These are phyloP conservation scores for Fratercula arctica DNA, from an alignment of 2,797 vertebrate genomes.

Conservation along the genomic window DNA sequence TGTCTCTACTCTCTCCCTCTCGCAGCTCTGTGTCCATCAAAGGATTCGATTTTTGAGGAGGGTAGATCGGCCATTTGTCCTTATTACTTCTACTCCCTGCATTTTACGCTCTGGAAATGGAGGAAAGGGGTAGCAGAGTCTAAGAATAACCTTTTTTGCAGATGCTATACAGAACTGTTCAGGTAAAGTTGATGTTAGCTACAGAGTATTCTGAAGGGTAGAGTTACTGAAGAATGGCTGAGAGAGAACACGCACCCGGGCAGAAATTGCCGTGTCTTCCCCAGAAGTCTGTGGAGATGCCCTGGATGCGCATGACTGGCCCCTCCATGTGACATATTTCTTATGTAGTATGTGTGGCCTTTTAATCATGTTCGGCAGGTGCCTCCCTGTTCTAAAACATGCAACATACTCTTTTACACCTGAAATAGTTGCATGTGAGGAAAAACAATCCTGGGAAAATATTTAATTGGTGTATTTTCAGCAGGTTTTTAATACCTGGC, in stretches of 20 bases:
- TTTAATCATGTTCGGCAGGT: accelerated
- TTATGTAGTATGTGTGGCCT: background rate
- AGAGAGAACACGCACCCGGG: background rate
- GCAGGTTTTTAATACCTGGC: background rate
- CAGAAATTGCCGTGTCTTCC: background rate
- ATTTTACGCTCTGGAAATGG: background rate
- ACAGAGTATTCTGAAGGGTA: background rate
- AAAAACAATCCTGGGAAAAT: background rate
- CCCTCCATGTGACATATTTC: accelerated
- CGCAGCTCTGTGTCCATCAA: background rate
- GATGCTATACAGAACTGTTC: background rate
- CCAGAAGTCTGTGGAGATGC: background rate
- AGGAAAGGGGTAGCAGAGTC: background rate
- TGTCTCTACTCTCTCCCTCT: background rate
- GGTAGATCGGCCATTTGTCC: background rate
- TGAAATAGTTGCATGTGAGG: background rate
- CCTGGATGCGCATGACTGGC: background rate
- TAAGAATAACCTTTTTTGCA: background rate
- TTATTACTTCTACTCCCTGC: background rate
- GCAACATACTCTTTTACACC: background rate
- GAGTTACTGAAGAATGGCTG: background rate
- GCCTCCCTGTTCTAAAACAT: background rate
- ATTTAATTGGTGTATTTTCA: background rate
- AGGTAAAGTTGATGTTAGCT: background rate
- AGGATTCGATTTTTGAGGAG: background rate